These are phyloP conservation scores for Diabrotica virgifera DNA, from an alignment of 1,140 invertebrate genomes.

Conservation along the genomic window DNA sequence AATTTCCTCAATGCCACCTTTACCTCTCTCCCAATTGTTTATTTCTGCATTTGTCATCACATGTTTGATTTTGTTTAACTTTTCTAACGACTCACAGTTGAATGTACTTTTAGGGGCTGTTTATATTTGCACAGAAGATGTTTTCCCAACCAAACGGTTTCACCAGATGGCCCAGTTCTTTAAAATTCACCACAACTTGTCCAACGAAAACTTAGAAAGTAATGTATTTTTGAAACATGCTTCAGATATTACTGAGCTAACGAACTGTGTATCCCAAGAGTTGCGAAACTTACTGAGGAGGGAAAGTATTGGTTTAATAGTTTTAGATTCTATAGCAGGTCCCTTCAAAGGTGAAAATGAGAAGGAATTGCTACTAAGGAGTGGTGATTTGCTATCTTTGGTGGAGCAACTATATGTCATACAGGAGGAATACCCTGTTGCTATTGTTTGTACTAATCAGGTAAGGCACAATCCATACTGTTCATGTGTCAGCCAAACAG, in stretches of 20 bases:
- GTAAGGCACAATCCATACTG: slow-evolving; percentile 46
- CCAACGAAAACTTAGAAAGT: slow-evolving; percentile 43
- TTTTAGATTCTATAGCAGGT: slow-evolving; percentile 76
- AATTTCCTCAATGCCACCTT: no score
- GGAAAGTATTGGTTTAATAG: slow-evolving; percentile 60
- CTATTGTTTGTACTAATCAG: slow-evolving; percentile 72
- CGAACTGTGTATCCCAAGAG: slow-evolving; percentile 55
- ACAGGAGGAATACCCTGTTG: slow-evolving; percentile 54
- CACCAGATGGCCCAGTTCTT: slow-evolving; percentile 50
- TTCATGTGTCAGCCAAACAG: no score
- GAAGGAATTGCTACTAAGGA: slow-evolving; percentile 52
- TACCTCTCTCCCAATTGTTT: no score
- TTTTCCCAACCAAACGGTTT: slow-evolving; percentile 69
- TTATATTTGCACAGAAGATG: slow-evolving; percentile 75
- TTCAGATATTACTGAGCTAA: slow-evolving; percentile 56
- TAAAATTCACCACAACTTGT: slow-evolving; percentile 45
- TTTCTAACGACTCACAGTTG: not conserved
- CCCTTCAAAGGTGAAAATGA: slow-evolving; percentile 65
- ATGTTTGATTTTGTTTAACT: no score
- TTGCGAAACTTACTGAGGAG: slow-evolving; percentile 52
- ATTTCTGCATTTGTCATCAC: no score
- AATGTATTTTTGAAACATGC: slow-evolving; percentile 47
- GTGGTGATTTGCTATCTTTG: slow-evolving; percentile 55
- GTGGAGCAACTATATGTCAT: slow-evolving; percentile 57
- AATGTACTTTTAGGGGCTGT: slow-evolving; percentile 55